phyloP scores from a whole-genome alignment of 2,113 vertebrate species.

The Callopanchax toddi region DNA sequence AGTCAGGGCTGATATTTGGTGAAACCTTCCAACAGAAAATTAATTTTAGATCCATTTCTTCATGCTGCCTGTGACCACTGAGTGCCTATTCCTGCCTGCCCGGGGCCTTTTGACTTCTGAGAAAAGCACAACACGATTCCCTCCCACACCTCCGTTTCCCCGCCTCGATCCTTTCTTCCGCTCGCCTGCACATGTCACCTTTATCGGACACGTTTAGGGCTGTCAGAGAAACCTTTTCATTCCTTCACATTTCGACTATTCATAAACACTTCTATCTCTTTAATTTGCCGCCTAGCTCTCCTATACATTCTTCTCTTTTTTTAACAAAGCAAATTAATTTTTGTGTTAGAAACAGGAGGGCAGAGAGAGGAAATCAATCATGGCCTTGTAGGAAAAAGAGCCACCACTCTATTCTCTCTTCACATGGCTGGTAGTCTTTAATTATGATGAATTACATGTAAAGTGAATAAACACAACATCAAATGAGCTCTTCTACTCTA shows the following conservation, averaged over 20 bases:
- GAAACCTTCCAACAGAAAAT: conserved; percentile 30
- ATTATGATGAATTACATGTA: conserved; percentile 51
- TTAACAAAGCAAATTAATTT: conserved; percentile 15
- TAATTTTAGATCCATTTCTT: conserved; percentile 52
- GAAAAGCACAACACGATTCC: conserved; percentile 48
- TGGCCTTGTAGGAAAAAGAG: conserved; percentile 5
- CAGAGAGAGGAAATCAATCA: conserved; percentile 43
- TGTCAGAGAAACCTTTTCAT: conserved; percentile 14
- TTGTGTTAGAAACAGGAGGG: conserved; percentile 15
- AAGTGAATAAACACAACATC: conserved; percentile 34
- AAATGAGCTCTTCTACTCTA: conserved; percentile 13
- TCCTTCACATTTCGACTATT: conserved; percentile 7
- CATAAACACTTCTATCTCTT: conserved; percentile 21
- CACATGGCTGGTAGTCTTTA: conserved; percentile 46
- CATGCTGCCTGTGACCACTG: conserved; percentile 30
- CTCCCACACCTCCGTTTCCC: conserved; percentile 31
- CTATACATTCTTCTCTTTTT: conserved; percentile 1
- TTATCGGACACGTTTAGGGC: conserved; percentile 38
- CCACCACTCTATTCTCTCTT: background rate
- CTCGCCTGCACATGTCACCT: conserved; percentile 53
- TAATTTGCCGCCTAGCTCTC: background rate
- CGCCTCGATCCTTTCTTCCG: conserved; percentile 21
- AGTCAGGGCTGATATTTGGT: conserved; percentile 9
- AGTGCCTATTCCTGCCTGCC: conserved; percentile 29
- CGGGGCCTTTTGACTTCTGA: conserved; percentile 45